Conservation (phyloP, 2,113 vertebrate genomes). For the Odocoileus virginianus region DNA sequence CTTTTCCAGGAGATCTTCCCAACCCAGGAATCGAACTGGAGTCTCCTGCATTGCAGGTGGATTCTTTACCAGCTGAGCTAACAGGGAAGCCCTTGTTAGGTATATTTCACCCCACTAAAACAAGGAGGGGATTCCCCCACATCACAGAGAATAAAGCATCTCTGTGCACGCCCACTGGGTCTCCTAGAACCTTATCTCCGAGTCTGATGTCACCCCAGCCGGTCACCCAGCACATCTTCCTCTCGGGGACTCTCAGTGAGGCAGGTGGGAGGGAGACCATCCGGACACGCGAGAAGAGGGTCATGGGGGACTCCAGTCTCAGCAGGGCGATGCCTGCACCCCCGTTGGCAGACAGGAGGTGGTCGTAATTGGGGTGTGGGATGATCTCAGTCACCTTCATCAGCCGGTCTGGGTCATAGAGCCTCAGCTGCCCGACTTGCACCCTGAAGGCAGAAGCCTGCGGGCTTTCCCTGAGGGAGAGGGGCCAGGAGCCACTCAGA, state of each 20-base stretch:
- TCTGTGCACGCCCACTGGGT: not conserved
- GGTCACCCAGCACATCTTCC: slow-evolving; percentile 46
- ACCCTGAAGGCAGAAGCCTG: not conserved
- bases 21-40: not conserved
- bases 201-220: slow-evolving; percentile 40
- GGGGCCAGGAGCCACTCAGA: not conserved
- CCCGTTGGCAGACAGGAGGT: fast-evolving
- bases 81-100: not conserved
- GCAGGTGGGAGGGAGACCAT: not conserved
- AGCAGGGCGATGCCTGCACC: slow-evolving; percentile 23
- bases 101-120: not conserved
- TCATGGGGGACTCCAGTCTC: not conserved
- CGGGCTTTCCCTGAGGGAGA: not conserved
- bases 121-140: not conserved
- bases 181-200: not conserved
- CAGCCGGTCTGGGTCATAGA: not conserved
- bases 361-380: slow-evolving; percentile 23
- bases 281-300: not conserved
- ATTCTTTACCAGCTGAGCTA: not conserved
- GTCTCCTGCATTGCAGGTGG: not conserved
- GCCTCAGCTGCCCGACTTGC: slow-evolving; percentile 12
- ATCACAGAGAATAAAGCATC: not conserved
- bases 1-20: not conserved
- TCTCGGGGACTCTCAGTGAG: not conserved
- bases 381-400: not conserved